Evolutionary conservation across 2,113 vertebrate species (phyloP).

Genomic region (Rhabdornis inornatus): DNA sequence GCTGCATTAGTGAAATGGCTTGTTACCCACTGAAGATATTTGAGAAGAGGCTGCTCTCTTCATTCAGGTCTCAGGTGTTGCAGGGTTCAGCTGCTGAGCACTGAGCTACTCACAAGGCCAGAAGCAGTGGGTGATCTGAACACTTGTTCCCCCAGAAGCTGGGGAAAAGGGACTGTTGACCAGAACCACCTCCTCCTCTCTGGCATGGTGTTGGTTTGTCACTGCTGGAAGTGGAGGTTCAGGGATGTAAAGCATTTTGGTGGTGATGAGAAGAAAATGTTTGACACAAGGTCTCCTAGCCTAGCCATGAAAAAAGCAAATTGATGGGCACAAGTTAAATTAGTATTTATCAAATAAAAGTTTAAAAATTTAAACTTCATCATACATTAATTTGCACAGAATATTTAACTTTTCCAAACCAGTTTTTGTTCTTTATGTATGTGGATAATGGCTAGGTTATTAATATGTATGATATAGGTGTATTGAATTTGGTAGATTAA

Average conservation of each 20-base stretch:
- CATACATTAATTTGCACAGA: not conserved
- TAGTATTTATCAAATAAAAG: not conserved
- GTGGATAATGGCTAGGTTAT: not conserved
- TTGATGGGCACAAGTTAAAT: not conserved
- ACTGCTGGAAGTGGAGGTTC: not conserved
- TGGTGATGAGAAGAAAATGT: not conserved
- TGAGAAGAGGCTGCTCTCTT: not conserved
- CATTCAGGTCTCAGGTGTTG: not conserved
- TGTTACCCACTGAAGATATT: not conserved
- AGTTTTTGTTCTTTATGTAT: not conserved
- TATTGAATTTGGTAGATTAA: not conserved
- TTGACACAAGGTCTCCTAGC: not conserved
- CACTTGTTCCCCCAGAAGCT: not conserved
- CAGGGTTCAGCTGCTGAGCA: not conserved
- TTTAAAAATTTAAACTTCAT: not conserved
- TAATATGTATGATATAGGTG: not conserved
- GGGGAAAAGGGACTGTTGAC: not conserved
- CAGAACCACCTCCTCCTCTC: not conserved
- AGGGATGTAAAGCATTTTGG: not conserved
- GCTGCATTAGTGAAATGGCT: not conserved
- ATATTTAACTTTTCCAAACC: not conserved
- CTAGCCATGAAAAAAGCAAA: not conserved
- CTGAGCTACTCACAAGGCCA: not conserved
- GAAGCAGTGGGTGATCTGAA: not conserved
- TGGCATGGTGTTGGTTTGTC: rapidly evolving